Evolutionary conservation across 2,113 vertebrate species (phyloP), one percentile per base, ranked within the genome.

Genomic region (Brachypteracias leptosomus): DNA sequence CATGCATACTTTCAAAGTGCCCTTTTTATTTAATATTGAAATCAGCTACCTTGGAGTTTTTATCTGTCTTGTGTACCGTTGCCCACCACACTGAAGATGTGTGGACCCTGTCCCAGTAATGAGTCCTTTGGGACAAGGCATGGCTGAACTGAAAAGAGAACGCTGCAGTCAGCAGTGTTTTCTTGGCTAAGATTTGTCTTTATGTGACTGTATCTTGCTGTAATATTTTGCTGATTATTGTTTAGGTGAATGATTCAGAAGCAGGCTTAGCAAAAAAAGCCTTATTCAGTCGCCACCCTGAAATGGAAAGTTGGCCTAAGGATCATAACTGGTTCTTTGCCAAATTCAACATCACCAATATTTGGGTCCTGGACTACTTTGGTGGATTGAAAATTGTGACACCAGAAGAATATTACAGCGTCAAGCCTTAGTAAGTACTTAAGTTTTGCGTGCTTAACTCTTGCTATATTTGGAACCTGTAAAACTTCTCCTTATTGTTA

Each of bases 291-390:
- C 98, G 99, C 14, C 99, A 99, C 74, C 99, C 99, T 5, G 99
- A 99, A 95, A 99, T 99, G 99, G 96, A 97, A 11, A 96, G 95
- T 17, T 99, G 99, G 99, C 99, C 99, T 3, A 57, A 95, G 1
- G 98, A 98, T 89, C 99, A 99, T 92, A 82, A 98, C 20, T 99
- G 99, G 99, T 99, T 99, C 98, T 99, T 99, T 46, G 98, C 98
- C 75, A 99, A 99, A 96, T 98, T 99, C 97, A 98, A 99, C 96
- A 99, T 99, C 97, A 98, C 98, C 44, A 98, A 98, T 92, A 99
- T 99, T 91, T 99, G 99, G 99, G 98, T 99, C 47, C 79, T 99
- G 95, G 99, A 99, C 96, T 99, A 99, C 97, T 99, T 99, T 29
- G 99, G 99, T 10, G 99, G 99, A 18, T 94, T 99, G 70, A 99